Evolutionary conservation across 2,113 vertebrate genomes (phyloP).

Genomic region (Coryphaenoides rupestris): DNA sequence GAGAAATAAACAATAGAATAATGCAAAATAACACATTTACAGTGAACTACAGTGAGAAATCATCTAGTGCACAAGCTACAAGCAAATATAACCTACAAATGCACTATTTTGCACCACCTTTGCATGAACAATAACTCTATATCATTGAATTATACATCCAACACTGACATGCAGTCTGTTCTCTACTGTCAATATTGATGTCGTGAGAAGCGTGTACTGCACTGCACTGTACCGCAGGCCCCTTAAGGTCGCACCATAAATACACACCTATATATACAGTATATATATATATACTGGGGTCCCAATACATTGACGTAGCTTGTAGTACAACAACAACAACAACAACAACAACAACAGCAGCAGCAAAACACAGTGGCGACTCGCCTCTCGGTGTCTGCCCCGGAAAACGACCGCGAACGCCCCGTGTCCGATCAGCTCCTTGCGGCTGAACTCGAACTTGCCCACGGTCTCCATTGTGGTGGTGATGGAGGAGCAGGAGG

Average conservation of each 20-base stretch:
- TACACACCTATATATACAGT: slow-evolving; percentile 32
- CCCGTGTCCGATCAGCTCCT: slow-evolving; percentile 94
- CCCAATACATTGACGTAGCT: too few relatives aligned
- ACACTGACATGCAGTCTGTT: neutral
- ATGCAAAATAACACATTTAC: too few relatives aligned
- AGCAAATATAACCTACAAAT: too few relatives aligned
- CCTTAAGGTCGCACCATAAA: slow-evolving; percentile 64
- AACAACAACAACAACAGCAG: neutral
- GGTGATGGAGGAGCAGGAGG: too few relatives aligned
- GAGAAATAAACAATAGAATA: too few relatives aligned
- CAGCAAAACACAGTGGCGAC: neutral
- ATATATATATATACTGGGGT: too few relatives aligned
- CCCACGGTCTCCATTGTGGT: slow-evolving; percentile 95
- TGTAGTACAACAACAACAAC: neutral
- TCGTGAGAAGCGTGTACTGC: slow-evolving; percentile 18
- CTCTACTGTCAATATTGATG: neutral
- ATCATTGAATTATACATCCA: too few relatives aligned
- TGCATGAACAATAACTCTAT: too few relatives aligned
- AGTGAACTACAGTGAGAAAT: too few relatives aligned
- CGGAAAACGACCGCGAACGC: slow-evolving; percentile 97
- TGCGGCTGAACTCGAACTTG: slow-evolving; percentile 95
- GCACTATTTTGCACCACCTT: too few relatives aligned
- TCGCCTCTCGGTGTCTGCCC: slow-evolving; percentile 91
- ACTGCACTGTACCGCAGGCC: slow-evolving; percentile 48
- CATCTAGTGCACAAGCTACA: too few relatives aligned